phyloP scores from a whole-genome alignment of 2,113 vertebrate species.

The Phyllopteryx taeniolatus region DNA sequence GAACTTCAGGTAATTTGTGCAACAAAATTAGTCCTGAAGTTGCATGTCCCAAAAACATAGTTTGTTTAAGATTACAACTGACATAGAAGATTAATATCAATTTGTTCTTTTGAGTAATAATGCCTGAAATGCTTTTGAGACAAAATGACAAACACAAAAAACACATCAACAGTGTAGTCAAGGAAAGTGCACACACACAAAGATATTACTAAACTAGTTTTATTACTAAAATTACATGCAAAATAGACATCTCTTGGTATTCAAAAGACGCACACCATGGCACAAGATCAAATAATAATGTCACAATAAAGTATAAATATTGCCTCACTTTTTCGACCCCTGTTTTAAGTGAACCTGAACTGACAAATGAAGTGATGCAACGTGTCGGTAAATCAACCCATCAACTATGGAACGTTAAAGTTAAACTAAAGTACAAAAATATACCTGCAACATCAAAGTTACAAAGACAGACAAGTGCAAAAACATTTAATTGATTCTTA shows the following conservation, averaged over 20 bases:
- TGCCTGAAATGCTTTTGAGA: not conserved
- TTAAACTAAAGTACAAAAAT: too few relatives aligned
- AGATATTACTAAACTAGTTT: not conserved
- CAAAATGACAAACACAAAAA: not conserved
- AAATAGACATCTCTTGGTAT: not conserved
- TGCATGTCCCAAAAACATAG: not conserved
- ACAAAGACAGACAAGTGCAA: too few relatives aligned
- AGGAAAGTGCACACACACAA: not conserved
- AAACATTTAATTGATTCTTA: too few relatives aligned
- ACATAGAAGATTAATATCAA: not conserved
- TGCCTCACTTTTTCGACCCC: too few relatives aligned
- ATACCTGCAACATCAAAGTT: too few relatives aligned
- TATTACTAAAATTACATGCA: not conserved
- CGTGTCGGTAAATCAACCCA: too few relatives aligned
- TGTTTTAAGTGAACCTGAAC: too few relatives aligned
- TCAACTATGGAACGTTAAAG: too few relatives aligned
- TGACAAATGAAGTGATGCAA: too few relatives aligned
- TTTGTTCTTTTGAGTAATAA: not conserved
- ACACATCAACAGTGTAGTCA: not conserved
- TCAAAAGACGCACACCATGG: not conserved
- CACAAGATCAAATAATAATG: too few relatives aligned
- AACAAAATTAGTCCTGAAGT: not conserved
- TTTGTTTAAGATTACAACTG: not conserved
- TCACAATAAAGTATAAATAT: too few relatives aligned
- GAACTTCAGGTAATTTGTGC: not conserved